phyloP scores from a whole-genome alignment of 1,140 invertebrate genomes.

The Sitophilus oryzae region DNA sequence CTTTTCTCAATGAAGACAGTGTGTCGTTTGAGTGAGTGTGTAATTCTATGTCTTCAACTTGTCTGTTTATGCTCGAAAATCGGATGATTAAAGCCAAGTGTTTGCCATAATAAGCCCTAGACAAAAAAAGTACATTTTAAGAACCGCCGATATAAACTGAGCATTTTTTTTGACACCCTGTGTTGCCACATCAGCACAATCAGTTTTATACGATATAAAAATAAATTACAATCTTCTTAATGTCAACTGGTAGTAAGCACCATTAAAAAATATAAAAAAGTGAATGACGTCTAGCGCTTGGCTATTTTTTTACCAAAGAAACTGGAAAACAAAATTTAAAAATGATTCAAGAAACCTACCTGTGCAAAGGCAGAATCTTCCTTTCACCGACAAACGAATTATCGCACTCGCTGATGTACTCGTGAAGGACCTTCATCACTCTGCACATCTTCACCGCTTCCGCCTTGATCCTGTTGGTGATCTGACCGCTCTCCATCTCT shows the following conservation, averaged over 20 bases:
- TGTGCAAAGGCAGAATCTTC: conserved; percentile 77
- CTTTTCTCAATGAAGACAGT: conserved; percentile 69
- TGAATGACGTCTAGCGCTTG: not conserved
- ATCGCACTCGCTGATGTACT: conserved; percentile 96
- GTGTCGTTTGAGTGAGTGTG: conserved; percentile 94
- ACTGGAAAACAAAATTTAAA: not conserved
- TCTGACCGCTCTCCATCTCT: conserved; percentile 39
- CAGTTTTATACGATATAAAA: no score
- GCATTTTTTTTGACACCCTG: no score
- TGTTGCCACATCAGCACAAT: not conserved
- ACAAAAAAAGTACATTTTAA: not conserved
- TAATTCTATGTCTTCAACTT: conserved; percentile 88
- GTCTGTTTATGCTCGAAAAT: conserved; percentile 84
- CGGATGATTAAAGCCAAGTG: conserved; percentile 79
- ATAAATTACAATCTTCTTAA: no score
- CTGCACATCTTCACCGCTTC: conserved; percentile 89
- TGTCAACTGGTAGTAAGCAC: no score
- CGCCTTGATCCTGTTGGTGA: conserved; percentile 51
- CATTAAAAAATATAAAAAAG: conserved; percentile 4
- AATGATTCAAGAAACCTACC: conserved; percentile 12
- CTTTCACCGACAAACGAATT: conserved; percentile 84
- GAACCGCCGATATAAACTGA: no score
- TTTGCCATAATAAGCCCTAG: conserved; percentile 80
- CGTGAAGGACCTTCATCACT: conserved; percentile 88
- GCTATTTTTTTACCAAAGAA: not conserved